A percentile compares a stretch with the other conserved stretches of the same genome.
phyloP scores from a whole-genome alignment of 2,113 vertebrate species.

The Pluvialis apricaria region DNA sequence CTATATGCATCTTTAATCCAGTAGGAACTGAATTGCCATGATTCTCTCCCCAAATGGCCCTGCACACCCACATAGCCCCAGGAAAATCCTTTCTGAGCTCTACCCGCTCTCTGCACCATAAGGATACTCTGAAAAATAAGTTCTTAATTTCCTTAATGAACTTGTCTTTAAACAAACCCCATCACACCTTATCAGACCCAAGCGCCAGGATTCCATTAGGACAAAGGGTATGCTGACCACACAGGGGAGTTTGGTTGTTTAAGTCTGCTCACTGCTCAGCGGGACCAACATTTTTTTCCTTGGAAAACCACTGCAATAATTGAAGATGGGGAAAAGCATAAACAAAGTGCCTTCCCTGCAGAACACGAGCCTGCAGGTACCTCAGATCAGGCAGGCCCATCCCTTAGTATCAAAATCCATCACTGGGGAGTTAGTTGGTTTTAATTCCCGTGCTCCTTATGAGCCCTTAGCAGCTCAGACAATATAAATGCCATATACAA shows the following conservation, averaged over 20 bases:
- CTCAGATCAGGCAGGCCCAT: neutral
- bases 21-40: neutral
- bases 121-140: neutral
- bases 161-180: neutral
- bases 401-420: neutral
- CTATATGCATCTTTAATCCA: neutral
- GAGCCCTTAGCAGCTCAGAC: neutral
- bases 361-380: neutral
- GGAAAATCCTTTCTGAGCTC: neutral
- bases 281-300: neutral
- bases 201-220: neutral
- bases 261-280: neutral
- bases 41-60: neutral
- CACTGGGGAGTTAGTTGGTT: neutral
- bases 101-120: neutral
- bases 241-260: neutral
- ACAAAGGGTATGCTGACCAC: neutral
- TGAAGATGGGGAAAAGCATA: neutral
- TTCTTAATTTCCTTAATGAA: neutral
- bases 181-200: neutral
- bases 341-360: neutral
- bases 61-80: neutral
- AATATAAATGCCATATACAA: neutral
- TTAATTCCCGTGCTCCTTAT: neutral
- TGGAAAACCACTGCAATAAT: neutral